These are phyloP conservation scores for Dunckerocampus dactyliophorus DNA, from an alignment of 2,113 vertebrate species.

Conservation along the genomic window DNA sequence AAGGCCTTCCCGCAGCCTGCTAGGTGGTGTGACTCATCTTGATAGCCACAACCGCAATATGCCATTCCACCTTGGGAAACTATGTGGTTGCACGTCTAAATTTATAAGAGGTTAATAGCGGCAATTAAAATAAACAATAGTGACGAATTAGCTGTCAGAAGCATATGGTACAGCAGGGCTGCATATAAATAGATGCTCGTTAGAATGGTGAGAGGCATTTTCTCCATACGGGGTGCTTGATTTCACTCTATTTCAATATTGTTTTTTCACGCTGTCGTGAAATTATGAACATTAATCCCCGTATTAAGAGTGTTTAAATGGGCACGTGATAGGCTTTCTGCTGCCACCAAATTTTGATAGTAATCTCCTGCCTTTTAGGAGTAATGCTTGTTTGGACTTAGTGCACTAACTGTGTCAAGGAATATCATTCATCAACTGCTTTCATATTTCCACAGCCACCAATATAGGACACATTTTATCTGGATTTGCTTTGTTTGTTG, in stretches of 20 bases:
- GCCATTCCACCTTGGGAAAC: constrained; percentile 26
- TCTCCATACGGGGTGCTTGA: background rate
- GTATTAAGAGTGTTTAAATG: constrained; percentile 42
- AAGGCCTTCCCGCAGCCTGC: constrained; percentile 60
- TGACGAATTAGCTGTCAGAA: constrained; percentile 3
- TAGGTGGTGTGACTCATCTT: constrained; percentile 64
- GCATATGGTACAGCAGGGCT: background rate
- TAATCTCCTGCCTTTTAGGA: constrained; percentile 32
- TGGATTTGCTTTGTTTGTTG: constrained; percentile 46
- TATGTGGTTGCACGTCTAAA: background rate
- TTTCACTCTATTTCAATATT: constrained; percentile 18
- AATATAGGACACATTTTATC: constrained; percentile 32
- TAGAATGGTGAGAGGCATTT: background rate
- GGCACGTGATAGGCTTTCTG: constrained; percentile 32
- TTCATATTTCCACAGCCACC: constrained; percentile 15
- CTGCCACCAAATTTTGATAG: constrained; percentile 29
- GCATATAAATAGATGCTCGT: background rate
- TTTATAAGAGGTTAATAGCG: background rate
- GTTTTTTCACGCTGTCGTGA: constrained; percentile 20
- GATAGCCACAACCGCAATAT: constrained; percentile 40
- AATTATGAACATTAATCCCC: constrained; percentile 43
- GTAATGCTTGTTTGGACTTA: constrained; percentile 34
- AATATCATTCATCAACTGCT: constrained; percentile 25
- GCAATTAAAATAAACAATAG: background rate
- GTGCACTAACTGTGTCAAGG: constrained; percentile 42